Evolutionary conservation across 2,113 vertebrate species (phyloP).

Genomic region (Lepus americanus): DNA sequence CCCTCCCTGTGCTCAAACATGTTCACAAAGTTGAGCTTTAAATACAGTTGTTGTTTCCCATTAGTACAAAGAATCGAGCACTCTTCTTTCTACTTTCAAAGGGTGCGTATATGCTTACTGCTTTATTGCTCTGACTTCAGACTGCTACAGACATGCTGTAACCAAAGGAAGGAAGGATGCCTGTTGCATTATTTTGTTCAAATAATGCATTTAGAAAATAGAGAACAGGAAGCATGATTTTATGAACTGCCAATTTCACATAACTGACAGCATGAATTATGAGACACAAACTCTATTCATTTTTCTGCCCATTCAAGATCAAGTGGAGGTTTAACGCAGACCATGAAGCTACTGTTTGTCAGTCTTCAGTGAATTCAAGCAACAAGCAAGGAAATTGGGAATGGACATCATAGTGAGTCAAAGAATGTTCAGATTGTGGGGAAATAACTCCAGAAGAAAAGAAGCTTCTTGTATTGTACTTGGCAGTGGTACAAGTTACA

Average conservation of each 20-base stretch:
- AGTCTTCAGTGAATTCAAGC: slow-evolving; percentile 67
- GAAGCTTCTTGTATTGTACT: slow-evolving; percentile 57
- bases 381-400: slow-evolving; percentile 55
- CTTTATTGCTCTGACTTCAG: slow-evolving; percentile 19
- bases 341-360: slow-evolving; percentile 41
- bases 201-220: slow-evolving; percentile 8
- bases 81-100: background rate
- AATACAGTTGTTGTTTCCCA: slow-evolving; percentile 26
- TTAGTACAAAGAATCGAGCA: background rate
- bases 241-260: slow-evolving; percentile 21
- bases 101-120: background rate
- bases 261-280: slow-evolving; percentile 44
- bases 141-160: background rate
- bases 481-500: slow-evolving; percentile 55
- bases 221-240: background rate
- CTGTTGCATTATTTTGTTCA: slow-evolving; percentile 15
- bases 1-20: background rate
- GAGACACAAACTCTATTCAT: slow-evolving; percentile 45
- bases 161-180: background rate
- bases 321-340: slow-evolving; percentile 33
- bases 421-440: slow-evolving; percentile 49
- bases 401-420: slow-evolving; percentile 50
- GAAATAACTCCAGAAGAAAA: slow-evolving; percentile 46
- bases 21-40: background rate
- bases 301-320: slow-evolving; percentile 45